Evolutionary conservation across 2,797 vertebrate genomes (phyloP).

Genomic region (Pachyuromys duprasi): DNA sequence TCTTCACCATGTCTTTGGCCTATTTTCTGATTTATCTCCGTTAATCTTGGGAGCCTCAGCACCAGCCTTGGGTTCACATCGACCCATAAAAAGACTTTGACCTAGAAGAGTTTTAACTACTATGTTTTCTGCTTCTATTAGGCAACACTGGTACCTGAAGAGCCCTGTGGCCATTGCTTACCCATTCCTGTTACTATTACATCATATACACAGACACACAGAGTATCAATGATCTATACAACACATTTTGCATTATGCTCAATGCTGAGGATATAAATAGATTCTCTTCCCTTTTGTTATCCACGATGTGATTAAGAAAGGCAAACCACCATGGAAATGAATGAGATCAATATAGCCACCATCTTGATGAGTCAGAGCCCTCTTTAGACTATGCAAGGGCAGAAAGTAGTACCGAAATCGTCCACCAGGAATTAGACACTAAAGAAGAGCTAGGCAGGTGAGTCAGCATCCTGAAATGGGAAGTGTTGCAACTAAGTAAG

Average conservation of each 20-base stretch:
- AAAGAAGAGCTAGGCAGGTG: not conserved
- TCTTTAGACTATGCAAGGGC: not conserved
- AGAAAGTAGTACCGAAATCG: not conserved
- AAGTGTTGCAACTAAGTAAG: not conserved
- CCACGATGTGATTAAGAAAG: not conserved
- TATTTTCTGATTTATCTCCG: not conserved
- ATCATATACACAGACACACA: not conserved
- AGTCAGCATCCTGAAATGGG: not conserved
- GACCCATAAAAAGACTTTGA: not conserved
- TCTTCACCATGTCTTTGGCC: not conserved
- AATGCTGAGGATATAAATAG: not conserved
- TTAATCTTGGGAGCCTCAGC: not conserved
- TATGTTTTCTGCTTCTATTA: not conserved
- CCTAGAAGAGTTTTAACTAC: not conserved
- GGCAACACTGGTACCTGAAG: not conserved
- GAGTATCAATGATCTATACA: not conserved
- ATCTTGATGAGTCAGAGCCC: not conserved
- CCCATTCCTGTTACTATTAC: not conserved
- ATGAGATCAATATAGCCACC: not conserved
- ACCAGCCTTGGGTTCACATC: not conserved
- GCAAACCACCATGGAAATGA: not conserved
- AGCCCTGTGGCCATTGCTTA: not conserved
- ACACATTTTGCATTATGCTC: not conserved
- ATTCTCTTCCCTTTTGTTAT: not conserved
- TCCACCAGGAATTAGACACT: not conserved